These are phyloP conservation scores for Microctenopoma steveboyesi DNA, from an alignment of 2,797 vertebrate genomes.

Conservation along the genomic window DNA sequence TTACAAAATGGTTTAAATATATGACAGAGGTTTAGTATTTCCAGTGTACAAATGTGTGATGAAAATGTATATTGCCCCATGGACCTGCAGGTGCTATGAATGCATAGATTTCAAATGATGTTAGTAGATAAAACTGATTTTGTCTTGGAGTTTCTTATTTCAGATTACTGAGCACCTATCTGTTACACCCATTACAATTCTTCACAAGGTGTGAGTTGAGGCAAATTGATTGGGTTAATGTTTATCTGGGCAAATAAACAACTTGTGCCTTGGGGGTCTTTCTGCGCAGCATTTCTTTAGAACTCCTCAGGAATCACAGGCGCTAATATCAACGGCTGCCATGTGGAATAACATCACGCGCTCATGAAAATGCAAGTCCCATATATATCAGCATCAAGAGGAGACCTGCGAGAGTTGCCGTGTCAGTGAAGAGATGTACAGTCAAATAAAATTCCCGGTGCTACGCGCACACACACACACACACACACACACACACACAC, in stretches of 20 bases:
- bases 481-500: neutral
- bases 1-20: too few species aligned
- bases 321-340: conserved; percentile 76
- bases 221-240: conserved; percentile 81
- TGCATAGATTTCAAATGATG: conserved; percentile 61
- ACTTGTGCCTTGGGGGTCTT: conserved; percentile 77
- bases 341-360: conserved; percentile 75
- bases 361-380: conserved; percentile 74
- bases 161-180: conserved; percentile 63
- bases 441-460: conserved; percentile 71
- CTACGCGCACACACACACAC: conserved; percentile 5
- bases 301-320: conserved; percentile 81
- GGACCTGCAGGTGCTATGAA: conserved; percentile 46
- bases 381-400: conserved; percentile 72
- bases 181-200: conserved; percentile 70
- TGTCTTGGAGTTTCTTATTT: conserved; percentile 51
- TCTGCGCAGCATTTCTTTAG: conserved; percentile 74
- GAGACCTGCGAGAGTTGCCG: conserved; percentile 65
- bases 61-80: conserved; percentile 39
- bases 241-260: conserved; percentile 82
- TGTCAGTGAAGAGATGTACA: conserved; percentile 70
- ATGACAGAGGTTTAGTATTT: conserved; percentile 17
- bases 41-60: conserved; percentile 24
- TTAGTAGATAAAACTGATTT: conserved; percentile 53
- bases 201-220: conserved; percentile 73